Evolutionary conservation across 1,140 invertebrate species (phyloP).

Genomic region (Magallana ariakensis): DNA sequence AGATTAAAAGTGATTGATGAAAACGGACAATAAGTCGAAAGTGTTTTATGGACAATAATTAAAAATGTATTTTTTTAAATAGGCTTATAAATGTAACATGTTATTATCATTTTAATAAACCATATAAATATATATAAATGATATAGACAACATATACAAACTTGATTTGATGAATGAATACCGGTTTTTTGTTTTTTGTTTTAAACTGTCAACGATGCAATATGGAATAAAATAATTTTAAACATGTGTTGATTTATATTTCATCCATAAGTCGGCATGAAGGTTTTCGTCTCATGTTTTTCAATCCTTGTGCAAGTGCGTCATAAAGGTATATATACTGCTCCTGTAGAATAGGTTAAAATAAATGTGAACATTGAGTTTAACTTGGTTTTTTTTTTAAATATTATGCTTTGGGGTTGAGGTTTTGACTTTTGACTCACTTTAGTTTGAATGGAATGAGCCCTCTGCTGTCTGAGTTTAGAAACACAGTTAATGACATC

Average conservation of each 20-base stretch:
- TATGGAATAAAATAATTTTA: no score
- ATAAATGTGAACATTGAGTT: neutral
- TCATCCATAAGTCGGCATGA: neutral
- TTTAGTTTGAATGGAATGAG: slow-evolving; percentile 9
- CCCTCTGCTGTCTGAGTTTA: slow-evolving; percentile 37
- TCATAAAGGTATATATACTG: slow-evolving; percentile 27
- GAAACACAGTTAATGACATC: slow-evolving; percentile 41
- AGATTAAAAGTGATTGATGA: no score
- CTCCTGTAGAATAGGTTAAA: neutral
- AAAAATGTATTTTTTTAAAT: no score
- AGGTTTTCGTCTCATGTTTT: neutral
- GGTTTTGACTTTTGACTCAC: neutral
- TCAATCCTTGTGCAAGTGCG: slow-evolving; percentile 21
- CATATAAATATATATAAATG: no score
- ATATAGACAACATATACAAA: no score
- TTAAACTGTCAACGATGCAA: no score
- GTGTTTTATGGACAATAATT: no score
- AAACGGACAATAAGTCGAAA: no score
- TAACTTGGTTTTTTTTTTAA: neutral
- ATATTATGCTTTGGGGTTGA: neutral
- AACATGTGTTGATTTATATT: neutral
- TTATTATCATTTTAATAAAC: no score
- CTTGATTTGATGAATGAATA: no score
- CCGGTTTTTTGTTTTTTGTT: no score
- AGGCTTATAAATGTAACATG: no score